Evolutionary conservation across 2,797 vertebrate species (phyloP).

Genomic region (Hippocampus kuda): DNA sequence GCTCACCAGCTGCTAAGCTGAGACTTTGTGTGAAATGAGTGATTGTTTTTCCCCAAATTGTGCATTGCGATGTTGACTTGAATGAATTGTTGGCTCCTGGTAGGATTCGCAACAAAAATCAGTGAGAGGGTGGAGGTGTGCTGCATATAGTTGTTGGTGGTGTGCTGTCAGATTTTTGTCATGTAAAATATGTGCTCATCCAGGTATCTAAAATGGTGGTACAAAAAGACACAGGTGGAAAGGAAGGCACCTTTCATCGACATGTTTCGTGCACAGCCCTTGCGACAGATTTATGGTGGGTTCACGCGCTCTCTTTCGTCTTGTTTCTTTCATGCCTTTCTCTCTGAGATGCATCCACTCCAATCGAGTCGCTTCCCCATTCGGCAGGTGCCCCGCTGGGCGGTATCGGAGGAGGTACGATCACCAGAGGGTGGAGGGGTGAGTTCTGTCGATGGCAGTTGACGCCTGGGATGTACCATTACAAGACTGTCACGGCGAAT

Average conservation of each 20-base stretch:
- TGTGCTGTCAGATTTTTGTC: not conserved
- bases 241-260: constrained; percentile 93
- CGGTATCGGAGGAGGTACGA: constrained; percentile 89
- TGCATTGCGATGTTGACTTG: too few relatives aligned
- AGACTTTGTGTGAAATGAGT: too few relatives aligned
- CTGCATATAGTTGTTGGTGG: too few relatives aligned
- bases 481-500: constrained; percentile 78
- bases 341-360: not conserved
- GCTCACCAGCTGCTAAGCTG: too few relatives aligned
- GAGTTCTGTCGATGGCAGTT: constrained; percentile 97
- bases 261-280: constrained; percentile 74
- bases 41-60: too few relatives aligned
- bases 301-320: not conserved
- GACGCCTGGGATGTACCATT: constrained; percentile 89
- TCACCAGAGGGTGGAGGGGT: constrained; percentile 89
- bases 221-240: constrained; percentile 84
- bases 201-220: constrained; percentile 92
- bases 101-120: too few relatives aligned
- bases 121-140: too few relatives aligned
- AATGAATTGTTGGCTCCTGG: too few relatives aligned
- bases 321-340: not conserved
- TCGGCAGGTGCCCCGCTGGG: constrained; percentile 83
- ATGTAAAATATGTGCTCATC: not conserved
- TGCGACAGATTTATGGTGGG: constrained; percentile 91
- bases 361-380: not conserved